Evolutionary conservation across 2,888 invertebrate species (phyloP).

Genomic region (Prosapia bicincta): DNA sequence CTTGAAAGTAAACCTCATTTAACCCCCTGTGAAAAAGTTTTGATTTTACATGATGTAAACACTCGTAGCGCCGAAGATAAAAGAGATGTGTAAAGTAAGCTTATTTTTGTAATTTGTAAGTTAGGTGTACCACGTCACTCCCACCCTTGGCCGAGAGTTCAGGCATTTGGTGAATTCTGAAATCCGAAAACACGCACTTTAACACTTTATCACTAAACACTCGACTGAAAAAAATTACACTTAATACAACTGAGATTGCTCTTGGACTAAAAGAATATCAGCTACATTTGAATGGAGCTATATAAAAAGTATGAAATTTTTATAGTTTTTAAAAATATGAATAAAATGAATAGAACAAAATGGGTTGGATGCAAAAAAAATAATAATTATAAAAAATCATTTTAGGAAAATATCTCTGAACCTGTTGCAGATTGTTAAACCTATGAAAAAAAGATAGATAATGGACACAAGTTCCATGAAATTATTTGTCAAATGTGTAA

Average conservation of each 20-base stretch:
- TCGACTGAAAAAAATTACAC: neutral
- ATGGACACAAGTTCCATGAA: too few relatives aligned
- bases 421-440: too few relatives aligned
- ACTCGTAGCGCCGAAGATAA: slow-evolving; percentile 33
- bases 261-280: neutral
- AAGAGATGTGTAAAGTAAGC: slow-evolving; percentile 33
- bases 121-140: slow-evolving; percentile 27
- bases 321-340: too few relatives aligned
- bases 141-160: slow-evolving; percentile 20
- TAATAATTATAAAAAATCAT: too few relatives aligned
- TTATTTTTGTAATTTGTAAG: slow-evolving; percentile 4
- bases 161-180: slow-evolving; percentile 22
- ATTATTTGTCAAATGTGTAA: too few relatives aligned
- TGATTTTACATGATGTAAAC: neutral
- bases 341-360: too few relatives aligned
- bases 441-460: too few relatives aligned
- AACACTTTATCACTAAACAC: neutral
- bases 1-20: slow-evolving; percentile 4
- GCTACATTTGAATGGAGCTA: too few relatives aligned
- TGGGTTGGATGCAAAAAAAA: too few relatives aligned
- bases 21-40: slow-evolving; percentile 11
- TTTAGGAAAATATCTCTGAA: too few relatives aligned
- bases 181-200: neutral
- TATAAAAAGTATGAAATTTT: too few relatives aligned
- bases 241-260: neutral